Conservation (phyloP, 2,113 vertebrate species). For the Sylvia atricapilla region DNA sequence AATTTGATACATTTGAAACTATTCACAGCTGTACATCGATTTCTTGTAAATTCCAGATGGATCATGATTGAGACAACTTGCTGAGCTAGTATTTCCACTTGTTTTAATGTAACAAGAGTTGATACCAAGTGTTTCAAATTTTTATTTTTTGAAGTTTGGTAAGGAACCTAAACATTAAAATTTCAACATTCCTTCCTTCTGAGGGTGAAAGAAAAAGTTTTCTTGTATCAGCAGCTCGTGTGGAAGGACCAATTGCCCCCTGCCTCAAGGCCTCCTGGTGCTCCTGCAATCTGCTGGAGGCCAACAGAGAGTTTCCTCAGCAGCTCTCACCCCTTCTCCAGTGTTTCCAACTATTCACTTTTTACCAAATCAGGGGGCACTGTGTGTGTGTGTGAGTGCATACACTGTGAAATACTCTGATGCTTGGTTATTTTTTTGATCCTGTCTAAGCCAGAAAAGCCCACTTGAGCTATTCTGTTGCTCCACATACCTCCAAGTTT, state of each 20-base stretch:
- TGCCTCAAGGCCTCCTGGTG: background rate
- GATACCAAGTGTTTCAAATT: background rate
- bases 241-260: background rate
- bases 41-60: conserved; percentile 13
- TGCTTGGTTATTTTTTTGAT: background rate
- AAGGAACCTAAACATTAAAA: background rate
- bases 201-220: background rate
- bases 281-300: background rate
- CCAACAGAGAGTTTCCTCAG: background rate
- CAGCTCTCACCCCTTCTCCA: background rate
- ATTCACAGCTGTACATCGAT: conserved; percentile 12
- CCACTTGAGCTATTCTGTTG: background rate
- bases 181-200: background rate
- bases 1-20: conserved; percentile 39
- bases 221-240: background rate
- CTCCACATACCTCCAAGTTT: background rate
- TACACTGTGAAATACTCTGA: background rate
- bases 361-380: too few species aligned
- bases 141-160: background rate
- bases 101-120: background rate
- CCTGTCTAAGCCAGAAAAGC: background rate
- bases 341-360: background rate
- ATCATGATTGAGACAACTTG: conserved; percentile 23
- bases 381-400: too few species aligned
- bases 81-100: background rate